These are phyloP conservation scores for Hipparchia sbordonii DNA, from an alignment of 2,888 invertebrate species.

Conservation along the genomic window DNA sequence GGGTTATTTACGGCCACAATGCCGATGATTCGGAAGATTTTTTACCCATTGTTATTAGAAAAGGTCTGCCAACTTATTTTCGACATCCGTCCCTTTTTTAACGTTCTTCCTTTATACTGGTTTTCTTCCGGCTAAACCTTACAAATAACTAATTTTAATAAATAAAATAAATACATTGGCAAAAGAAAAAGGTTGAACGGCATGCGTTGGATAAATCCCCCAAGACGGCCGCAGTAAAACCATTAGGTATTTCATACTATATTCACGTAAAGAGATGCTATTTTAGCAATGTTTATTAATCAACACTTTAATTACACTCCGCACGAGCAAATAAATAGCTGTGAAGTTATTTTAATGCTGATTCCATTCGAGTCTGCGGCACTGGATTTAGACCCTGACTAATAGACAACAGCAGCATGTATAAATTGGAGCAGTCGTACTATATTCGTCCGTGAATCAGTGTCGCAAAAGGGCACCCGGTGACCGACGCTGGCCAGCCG, in stretches of 20 bases:
- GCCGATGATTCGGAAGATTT: background rate
- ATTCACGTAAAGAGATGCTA: constrained; percentile 1
- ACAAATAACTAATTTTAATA: too few relatives aligned
- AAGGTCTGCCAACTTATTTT: background rate
- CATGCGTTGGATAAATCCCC: too few relatives aligned
- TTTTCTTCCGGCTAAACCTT: too few relatives aligned
- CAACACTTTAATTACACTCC: constrained; percentile 3
- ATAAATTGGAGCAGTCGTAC: constrained; percentile 32
- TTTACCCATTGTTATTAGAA: background rate
- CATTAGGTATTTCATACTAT: background rate
- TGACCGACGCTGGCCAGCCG: constrained; percentile 46
- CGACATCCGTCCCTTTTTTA: too few relatives aligned
- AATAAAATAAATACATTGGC: too few relatives aligned
- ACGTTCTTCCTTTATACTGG: too few relatives aligned
- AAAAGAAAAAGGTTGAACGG: too few relatives aligned
- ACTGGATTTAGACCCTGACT: constrained; percentile 24
- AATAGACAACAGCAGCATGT: constrained; percentile 18
- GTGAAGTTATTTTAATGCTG: constrained; percentile 7
- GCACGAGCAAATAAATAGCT: background rate
- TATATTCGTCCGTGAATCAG: constrained; percentile 61
- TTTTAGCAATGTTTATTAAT: background rate
- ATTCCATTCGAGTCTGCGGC: background rate
- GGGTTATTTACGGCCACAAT: background rate
- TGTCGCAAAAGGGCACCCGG: constrained; percentile 55
- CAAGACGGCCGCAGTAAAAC: background rate